Base-by-base conservation (phyloP, 2,113 vertebrate species). In the Hippocampus comes region DNA sequence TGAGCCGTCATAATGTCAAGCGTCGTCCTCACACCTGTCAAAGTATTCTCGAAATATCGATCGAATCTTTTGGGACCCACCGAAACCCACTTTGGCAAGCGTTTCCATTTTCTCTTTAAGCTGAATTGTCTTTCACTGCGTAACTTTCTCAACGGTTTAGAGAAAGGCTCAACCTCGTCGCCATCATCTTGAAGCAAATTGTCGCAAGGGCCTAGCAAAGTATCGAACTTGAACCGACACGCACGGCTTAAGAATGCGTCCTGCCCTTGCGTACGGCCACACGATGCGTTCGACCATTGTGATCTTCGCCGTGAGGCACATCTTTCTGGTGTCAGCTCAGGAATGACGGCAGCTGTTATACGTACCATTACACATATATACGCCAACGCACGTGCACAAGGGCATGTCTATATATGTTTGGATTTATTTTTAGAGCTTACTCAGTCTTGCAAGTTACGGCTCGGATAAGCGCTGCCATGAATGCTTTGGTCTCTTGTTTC, bases 321-420 rank as follows among this genome's bases (percentile, higher is more conserved):
- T 79, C 65, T 60, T 67, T 43, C 41, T 70, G 17, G 70, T 72
- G 65, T 83, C 56, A 72, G 72, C 74, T 55, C 68, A 79, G 73
- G 86, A 87, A 88, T 86, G 66, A 27, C 53, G 34, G 63, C 81
- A 87, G 82, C 86, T 86, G 88, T 78, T 75, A 63, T 75, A 63
- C 9, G 41, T 38, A 55, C 55, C 68, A 48, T 68, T 18, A 76
- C 38, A 84, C 75, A 77, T 56, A 75, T 79, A 72, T 67, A 34
- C 67, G 74, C 71, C 72, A 55, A 55, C 59, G 53, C 71, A 53
- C 12, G 0, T 70, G 64, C 56, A 56, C 21, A n/a, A 66, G 23
- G 15, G 65, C n/a, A 56, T 67, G 15, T 41, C 53, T 43, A 38
- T 59, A 59, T 75, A 61, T 65, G 43, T 74, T 68, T 23, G 25